These are phyloP conservation scores for Romanogobio albipinnatus DNA, from an alignment of 2,113 vertebrate genomes.

Conservation along the genomic window DNA sequence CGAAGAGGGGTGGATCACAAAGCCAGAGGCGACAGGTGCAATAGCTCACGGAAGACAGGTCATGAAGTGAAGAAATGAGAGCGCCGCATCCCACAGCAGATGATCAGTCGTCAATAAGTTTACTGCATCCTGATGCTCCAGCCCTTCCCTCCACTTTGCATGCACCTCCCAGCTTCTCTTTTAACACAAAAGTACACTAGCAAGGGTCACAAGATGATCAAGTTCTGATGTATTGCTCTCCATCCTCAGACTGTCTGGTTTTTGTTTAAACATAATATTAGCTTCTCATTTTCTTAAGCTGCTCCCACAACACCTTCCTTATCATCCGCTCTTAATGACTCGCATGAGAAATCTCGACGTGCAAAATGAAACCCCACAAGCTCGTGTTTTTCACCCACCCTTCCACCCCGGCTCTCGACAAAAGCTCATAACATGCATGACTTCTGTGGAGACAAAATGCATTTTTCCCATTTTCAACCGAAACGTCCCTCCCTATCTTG, in stretches of 20 bases:
- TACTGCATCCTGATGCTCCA: conserved; percentile 15
- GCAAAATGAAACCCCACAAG: background rate
- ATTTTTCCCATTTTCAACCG: background rate
- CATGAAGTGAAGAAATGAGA: conserved; percentile 57
- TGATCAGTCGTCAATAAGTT: conserved; percentile 7
- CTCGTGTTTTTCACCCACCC: conserved; percentile 7
- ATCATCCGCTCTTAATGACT: conserved; percentile 36
- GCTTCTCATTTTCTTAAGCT: conserved; percentile 8
- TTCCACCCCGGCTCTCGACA: background rate
- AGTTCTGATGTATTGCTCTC: conserved; percentile 20
- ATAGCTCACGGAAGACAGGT: conserved; percentile 62
- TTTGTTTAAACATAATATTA: conserved; percentile 25
- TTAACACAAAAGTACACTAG: background rate
- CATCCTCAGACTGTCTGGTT: conserved; percentile 1
- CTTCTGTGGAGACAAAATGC: background rate
- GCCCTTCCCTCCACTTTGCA: background rate
- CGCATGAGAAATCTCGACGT: background rate
- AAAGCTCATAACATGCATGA: conserved; percentile 9
- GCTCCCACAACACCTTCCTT: conserved; percentile 5
- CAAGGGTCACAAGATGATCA: background rate
- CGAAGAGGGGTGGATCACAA: conserved; percentile 54
- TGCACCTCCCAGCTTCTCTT: background rate
- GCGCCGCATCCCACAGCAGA: conserved; percentile 1
- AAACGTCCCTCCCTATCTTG: conserved; percentile 2
- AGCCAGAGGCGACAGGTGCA: conserved; percentile 60